Conservation (phyloP, 37 sponge, comb jelly and placozoan species). For the Agelas oroides region DNA sequence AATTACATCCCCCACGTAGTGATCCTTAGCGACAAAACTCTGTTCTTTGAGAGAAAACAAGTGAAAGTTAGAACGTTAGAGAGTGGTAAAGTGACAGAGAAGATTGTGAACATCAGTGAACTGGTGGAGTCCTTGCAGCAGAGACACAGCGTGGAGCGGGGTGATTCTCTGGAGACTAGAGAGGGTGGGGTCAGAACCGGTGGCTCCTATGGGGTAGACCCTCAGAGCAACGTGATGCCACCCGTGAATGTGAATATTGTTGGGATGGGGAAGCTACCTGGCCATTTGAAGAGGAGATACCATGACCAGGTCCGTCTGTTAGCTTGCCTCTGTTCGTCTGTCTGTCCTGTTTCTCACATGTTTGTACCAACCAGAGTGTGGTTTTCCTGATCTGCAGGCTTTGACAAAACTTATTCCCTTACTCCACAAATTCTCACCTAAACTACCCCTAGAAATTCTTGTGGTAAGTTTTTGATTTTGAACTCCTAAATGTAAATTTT, state of each 20-base stretch:
- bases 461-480: conserved; percentile 27
- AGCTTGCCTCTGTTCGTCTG: not conserved
- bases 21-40: conserved; percentile 47
- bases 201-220: conserved; percentile 2
- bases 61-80: conserved; percentile 44
- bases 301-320: conserved; percentile 63
- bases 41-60: conserved; percentile 57
- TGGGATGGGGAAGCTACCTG: conserved; percentile 53
- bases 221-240: conserved; percentile 38
- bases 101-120: conserved; percentile 20
- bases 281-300: conserved; percentile 59
- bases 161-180: conserved; percentile 36
- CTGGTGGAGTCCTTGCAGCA: conserved; percentile 44
- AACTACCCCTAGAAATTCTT: conserved; percentile 55
- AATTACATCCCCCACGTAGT: conserved; percentile 64
- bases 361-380: not conserved
- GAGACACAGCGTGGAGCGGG: conserved; percentile 35
- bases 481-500: not conserved
- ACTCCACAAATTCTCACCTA: conserved; percentile 45
- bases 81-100: conserved; percentile 55
- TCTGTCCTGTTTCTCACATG: not conserved
- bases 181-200: conserved; percentile 17
- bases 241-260: conserved; percentile 47
- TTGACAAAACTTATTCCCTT: conserved; percentile 52
- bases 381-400: conserved; percentile 24